Evolutionary conservation across 2,113 vertebrate genomes (phyloP).

Genomic region (Drymodes brunneopygia): DNA sequence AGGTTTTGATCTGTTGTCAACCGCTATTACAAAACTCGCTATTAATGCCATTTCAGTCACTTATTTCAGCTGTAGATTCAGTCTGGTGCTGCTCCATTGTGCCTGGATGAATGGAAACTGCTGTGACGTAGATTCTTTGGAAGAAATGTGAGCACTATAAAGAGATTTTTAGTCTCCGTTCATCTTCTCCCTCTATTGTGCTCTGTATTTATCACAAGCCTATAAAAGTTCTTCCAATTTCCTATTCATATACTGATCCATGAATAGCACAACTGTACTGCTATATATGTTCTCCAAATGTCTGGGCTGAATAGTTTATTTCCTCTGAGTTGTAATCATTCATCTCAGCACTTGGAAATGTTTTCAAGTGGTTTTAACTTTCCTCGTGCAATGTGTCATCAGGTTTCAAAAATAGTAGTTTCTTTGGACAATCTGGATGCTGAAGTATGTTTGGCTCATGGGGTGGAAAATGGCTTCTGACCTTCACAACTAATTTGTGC

Average conservation of each 20-base stretch:
- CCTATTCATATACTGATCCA: slow-evolving; percentile 3
- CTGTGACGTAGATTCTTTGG: not conserved
- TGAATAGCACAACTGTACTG: slow-evolving; percentile 27
- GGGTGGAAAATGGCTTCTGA: not conserved
- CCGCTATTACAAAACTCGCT: not conserved
- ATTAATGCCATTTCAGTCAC: not conserved
- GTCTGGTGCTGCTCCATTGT: not conserved
- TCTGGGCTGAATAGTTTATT: slow-evolving; percentile 45
- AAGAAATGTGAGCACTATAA: not conserved
- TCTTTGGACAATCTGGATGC: not conserved
- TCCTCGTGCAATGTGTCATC: not conserved
- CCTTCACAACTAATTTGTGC: not conserved
- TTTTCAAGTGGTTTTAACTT: not conserved
- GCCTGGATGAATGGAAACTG: not conserved
- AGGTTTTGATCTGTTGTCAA: not conserved
- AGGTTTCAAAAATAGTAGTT: not conserved
- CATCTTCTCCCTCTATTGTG: not conserved
- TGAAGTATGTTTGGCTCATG: not conserved
- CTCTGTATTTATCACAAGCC: not conserved
- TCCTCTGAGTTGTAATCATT: slow-evolving; percentile 13
- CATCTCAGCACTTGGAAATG: not conserved
- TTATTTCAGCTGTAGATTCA: not conserved
- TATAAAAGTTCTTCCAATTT: slow-evolving; percentile 31
- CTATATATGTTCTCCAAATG: slow-evolving; percentile 32
- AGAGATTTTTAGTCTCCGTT: not conserved